Evolutionary conservation across 1,140 invertebrate genomes (phyloP).

Genomic region (Lucilia cuprina): DNA sequence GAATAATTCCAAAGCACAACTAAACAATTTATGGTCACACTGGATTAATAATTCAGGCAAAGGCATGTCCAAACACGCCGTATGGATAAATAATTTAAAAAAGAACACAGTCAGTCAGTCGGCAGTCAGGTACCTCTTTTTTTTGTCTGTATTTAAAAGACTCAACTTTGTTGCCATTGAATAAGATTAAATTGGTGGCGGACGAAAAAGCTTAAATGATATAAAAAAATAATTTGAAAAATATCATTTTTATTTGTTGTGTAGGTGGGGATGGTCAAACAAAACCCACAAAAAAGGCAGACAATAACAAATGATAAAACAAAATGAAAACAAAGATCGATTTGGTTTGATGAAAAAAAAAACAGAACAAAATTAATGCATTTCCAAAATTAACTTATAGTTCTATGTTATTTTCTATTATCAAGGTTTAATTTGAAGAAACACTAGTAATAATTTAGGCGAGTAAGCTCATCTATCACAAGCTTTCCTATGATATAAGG

Average conservation of each 20-base stretch:
- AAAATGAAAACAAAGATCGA: neutral
- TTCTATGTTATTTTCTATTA: too few relatives aligned
- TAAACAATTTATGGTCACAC: constrained; percentile 20
- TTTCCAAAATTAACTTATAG: neutral
- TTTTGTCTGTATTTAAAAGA: neutral
- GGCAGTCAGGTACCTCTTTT: neutral
- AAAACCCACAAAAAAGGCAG: neutral
- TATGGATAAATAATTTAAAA: constrained; percentile 30
- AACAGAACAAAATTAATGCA: neutral
- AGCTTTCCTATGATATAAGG: too few relatives aligned
- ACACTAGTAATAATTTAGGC: too few relatives aligned
- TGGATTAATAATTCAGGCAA: constrained; percentile 23
- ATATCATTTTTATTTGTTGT: neutral
- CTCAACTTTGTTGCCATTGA: neutral
- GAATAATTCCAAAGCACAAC: neutral
- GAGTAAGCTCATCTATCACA: too few relatives aligned
- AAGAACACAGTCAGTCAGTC: neutral
- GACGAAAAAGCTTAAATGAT: neutral
- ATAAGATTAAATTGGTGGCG: neutral
- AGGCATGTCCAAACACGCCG: constrained; percentile 18
- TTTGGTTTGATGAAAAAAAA: neutral
- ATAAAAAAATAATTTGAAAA: neutral
- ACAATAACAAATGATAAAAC: neutral
- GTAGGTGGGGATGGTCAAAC: neutral
- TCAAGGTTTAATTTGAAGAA: too few relatives aligned